These are phyloP conservation scores for Onychomys arenicola DNA, from an alignment of 2,797 vertebrate species.

Conservation along the genomic window DNA sequence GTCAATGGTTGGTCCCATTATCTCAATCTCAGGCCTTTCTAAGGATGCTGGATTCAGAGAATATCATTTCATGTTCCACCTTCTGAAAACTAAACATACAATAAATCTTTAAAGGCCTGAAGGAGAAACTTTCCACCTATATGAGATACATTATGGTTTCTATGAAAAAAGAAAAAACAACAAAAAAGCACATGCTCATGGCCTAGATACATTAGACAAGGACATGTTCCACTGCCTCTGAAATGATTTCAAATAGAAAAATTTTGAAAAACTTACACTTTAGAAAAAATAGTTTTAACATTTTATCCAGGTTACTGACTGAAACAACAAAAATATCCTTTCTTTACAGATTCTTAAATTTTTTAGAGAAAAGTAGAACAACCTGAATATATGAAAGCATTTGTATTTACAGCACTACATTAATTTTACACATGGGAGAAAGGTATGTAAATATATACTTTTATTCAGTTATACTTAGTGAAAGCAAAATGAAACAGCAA, in stretches of 20 bases:
- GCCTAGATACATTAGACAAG: not conserved
- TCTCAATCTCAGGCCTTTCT: not conserved
- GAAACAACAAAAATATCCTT: not conserved
- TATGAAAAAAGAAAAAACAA: not conserved
- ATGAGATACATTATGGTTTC: not conserved
- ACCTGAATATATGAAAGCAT: not conserved
- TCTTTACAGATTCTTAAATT: not conserved
- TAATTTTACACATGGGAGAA: not conserved
- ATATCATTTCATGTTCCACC: accelerated
- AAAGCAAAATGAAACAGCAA: slow-evolving; percentile 21
- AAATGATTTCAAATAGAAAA: not conserved
- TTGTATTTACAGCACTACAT: not conserved
- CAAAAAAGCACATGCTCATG: accelerated
- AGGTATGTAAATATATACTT: not conserved
- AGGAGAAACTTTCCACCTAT: not conserved
- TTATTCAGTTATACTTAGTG: not conserved
- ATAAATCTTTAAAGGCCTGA: not conserved
- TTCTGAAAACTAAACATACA: not conserved
- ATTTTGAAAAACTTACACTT: not conserved
- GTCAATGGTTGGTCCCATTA: not conserved
- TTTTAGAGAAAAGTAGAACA: not conserved
- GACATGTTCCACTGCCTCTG: accelerated
- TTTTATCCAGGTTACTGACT: not conserved
- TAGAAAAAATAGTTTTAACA: not conserved
- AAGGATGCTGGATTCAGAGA: not conserved